These are phyloP conservation scores for Xanthorhoe spadicearia DNA, from an alignment of 2,888 invertebrate genomes.

Conservation along the genomic window DNA sequence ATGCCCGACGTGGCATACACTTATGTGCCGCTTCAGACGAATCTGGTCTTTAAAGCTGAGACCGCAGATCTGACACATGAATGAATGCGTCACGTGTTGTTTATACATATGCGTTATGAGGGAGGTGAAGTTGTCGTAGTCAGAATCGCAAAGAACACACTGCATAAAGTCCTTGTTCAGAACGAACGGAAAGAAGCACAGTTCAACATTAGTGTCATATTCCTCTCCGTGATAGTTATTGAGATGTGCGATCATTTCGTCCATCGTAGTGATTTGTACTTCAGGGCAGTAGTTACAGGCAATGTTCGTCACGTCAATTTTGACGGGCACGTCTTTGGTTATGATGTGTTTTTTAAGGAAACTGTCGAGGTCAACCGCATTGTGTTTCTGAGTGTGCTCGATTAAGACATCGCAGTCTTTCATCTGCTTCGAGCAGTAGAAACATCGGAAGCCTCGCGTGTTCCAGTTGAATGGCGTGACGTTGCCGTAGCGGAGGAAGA, in stretches of 20 bases:
- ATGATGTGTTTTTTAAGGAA: constrained; percentile 62
- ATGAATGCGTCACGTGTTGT: constrained; percentile 60
- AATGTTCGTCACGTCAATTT: constrained; percentile 63
- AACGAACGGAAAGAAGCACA: constrained; percentile 66
- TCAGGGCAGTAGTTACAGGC: constrained; percentile 61
- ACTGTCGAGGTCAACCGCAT: constrained; percentile 49
- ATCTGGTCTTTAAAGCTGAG: constrained; percentile 61
- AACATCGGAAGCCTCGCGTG: constrained; percentile 67
- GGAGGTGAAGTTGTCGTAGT: constrained; percentile 63
- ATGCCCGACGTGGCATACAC: constrained; percentile 57
- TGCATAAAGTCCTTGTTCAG: constrained; percentile 57
- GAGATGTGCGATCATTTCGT: constrained; percentile 63
- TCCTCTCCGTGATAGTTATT: constrained; percentile 51
- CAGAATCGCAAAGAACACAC: constrained; percentile 60
- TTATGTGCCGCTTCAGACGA: constrained; percentile 65
- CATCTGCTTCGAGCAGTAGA: constrained; percentile 67
- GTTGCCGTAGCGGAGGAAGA: constrained; percentile 63
- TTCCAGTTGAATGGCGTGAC: constrained; percentile 70
- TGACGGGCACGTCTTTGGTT: constrained; percentile 69
- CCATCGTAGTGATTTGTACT: constrained; percentile 47
- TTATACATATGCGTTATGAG: constrained; percentile 71
- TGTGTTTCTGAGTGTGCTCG: constrained; percentile 61
- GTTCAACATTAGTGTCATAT: constrained; percentile 55
- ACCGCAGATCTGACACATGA: constrained; percentile 71
- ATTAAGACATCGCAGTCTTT: constrained; percentile 59